Conservation (phyloP, 2,888 invertebrate species). For the Nematopogon swammerdamellus region DNA sequence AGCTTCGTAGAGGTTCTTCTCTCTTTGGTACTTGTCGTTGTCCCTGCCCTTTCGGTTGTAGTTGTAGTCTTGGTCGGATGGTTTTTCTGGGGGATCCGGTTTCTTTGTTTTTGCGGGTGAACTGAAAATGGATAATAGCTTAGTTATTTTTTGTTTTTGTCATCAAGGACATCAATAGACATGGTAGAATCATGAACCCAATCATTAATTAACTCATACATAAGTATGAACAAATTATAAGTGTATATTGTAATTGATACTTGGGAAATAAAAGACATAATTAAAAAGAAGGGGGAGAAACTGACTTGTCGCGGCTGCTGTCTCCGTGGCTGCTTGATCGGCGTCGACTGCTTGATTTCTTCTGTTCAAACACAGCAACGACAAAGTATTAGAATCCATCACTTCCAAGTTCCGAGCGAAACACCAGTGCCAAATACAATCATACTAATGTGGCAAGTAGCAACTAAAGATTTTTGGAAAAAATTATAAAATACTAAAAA, state of each 20-base stretch:
- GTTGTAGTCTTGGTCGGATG: slow-evolving; percentile 27
- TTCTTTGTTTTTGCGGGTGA: slow-evolving; percentile 29
- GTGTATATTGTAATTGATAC: no score
- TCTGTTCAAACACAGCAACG: slow-evolving; percentile 33
- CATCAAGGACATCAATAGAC: no score
- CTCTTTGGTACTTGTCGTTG: slow-evolving; percentile 33
- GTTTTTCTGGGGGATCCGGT: slow-evolving; percentile 23
- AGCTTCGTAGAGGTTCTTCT: slow-evolving; percentile 34
- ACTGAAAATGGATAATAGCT: slow-evolving; percentile 21
- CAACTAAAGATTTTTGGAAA: slow-evolving; percentile 32
- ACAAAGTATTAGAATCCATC: slow-evolving; percentile 4
- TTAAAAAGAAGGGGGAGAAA: background rate
- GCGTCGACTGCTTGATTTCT: slow-evolving; percentile 41
- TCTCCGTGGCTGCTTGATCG: slow-evolving; percentile 32
- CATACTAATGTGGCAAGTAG: slow-evolving; percentile 48
- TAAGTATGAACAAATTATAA: no score
- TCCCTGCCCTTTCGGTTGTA: slow-evolving; percentile 39
- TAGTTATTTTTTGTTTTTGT: background rate
- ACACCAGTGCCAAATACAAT: slow-evolving; percentile 54
- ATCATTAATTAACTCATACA: no score
- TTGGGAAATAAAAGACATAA: no score
- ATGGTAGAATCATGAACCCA: no score
- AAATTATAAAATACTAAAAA: no score
- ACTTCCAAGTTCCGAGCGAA: slow-evolving; percentile 12
- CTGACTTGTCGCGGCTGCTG: slow-evolving; percentile 38